Percentiles rank a stretch among this genome's conserved stretches.
Conservation (phyloP, 2,888 invertebrate species). For the Eilema depressum region DNA sequence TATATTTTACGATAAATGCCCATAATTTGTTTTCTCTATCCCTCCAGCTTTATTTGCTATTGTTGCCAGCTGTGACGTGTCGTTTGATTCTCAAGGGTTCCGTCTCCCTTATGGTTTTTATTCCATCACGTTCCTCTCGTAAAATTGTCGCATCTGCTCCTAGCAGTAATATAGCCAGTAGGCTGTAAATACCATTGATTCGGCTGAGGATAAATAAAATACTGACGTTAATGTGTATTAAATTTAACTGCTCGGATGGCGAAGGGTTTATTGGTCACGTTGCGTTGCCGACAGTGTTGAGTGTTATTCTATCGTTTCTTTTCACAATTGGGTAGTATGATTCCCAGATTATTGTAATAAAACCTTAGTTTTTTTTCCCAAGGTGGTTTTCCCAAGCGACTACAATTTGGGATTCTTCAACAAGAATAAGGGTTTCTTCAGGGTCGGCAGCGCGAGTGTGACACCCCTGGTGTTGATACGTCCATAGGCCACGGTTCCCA, state of each 20-base stretch:
- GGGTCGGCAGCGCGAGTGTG: too few relatives aligned
- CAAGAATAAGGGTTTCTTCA: too few relatives aligned
- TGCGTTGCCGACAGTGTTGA: neutral
- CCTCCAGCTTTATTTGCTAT: conserved; percentile 23
- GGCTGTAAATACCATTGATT: conserved; percentile 21
- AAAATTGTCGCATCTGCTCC: conserved; percentile 41
- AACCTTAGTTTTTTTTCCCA: too few relatives aligned
- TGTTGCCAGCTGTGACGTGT: conserved; percentile 26
- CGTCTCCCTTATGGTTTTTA: conserved; percentile 14
- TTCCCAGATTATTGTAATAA: neutral
- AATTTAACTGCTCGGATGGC: conserved; percentile 14
- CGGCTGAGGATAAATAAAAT: conserved; percentile 34
- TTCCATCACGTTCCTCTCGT: conserved; percentile 28
- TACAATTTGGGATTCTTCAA: too few relatives aligned
- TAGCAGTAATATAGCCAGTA: conserved; percentile 12
- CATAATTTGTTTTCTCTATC: conserved; percentile 3
- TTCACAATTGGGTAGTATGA: neutral
- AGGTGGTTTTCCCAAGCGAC: too few relatives aligned
- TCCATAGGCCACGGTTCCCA: too few relatives aligned
- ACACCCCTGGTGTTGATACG: too few relatives aligned
- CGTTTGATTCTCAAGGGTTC: conserved; percentile 25
- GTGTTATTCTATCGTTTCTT: neutral
- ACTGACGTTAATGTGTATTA: conserved; percentile 29
- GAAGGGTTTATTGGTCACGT: neutral
- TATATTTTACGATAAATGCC: neutral